Percentiles rank a stretch among this genome's conserved stretches.
phyloP scores from a whole-genome alignment of 2,113 vertebrate species.

The Myiozetetes cayanensis region DNA sequence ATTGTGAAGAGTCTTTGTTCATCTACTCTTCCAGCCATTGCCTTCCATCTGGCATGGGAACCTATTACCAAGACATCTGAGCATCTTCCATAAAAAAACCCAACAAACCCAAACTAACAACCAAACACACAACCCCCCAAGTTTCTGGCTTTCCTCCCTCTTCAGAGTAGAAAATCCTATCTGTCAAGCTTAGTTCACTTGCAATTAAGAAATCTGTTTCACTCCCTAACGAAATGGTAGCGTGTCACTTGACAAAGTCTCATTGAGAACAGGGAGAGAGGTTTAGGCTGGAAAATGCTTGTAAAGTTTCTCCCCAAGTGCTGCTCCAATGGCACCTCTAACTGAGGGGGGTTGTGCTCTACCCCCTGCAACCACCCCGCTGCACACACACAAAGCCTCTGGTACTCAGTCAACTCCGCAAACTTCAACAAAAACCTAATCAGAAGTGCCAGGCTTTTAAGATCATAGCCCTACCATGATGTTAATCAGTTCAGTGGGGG shows the following conservation, averaged over 20 bases:
- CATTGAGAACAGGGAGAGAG: slow-evolving; percentile 12
- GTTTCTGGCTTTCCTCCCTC: slow-evolving; percentile 4
- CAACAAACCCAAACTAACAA: not conserved
- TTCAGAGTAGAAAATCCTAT: slow-evolving; percentile 10
- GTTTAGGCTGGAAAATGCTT: slow-evolving; percentile 10
- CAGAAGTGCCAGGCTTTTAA: slow-evolving; percentile 51
- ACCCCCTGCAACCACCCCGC: not conserved
- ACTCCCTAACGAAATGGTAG: slow-evolving; percentile 43
- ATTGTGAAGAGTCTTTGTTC: slow-evolving; percentile 13
- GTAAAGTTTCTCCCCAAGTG: slow-evolving; percentile 20
- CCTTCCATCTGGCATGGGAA: slow-evolving; percentile 36
- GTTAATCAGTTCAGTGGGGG: not conserved
- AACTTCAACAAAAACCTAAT: slow-evolving; percentile 30
- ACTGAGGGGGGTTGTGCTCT: not conserved
- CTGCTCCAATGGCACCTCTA: not conserved
- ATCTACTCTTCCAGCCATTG: slow-evolving; percentile 6
- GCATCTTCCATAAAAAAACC: not conserved
- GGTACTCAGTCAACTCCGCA: not conserved
- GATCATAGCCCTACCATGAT: slow-evolving; percentile 47
- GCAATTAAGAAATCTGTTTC: slow-evolving; percentile 54
- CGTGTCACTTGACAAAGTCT: slow-evolving; percentile 5
- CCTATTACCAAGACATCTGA: slow-evolving; percentile 28
- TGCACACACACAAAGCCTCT: slow-evolving; percentile 11
- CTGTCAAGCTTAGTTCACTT: slow-evolving; percentile 23
- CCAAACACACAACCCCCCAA: not conserved